These are phyloP conservation scores for Phyllostomus hastatus DNA, from an alignment of 2,113 vertebrate species.

Conservation along the genomic window DNA sequence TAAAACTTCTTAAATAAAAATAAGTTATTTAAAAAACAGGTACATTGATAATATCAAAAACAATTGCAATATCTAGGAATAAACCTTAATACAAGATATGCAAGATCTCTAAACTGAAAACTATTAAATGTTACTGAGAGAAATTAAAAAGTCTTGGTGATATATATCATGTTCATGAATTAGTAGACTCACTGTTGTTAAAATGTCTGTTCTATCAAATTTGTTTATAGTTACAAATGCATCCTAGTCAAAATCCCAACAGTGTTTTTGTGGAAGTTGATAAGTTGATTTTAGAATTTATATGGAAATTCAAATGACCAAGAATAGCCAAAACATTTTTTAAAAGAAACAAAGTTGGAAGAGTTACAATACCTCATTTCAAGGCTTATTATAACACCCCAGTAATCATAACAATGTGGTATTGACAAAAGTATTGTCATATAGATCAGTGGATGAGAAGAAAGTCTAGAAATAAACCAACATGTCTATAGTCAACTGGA, in stretches of 20 bases:
- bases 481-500: background rate
- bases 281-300: background rate
- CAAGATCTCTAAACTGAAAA: background rate
- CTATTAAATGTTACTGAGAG: background rate
- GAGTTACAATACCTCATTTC: background rate
- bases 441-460: background rate
- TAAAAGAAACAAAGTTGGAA: background rate
- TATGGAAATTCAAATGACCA: background rate
- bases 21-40: background rate
- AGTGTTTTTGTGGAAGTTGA: background rate
- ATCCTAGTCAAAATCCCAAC: background rate
- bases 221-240: background rate
- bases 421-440: background rate
- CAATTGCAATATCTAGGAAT: background rate
- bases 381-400: background rate
- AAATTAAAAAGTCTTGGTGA: background rate
- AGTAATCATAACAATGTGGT: background rate
- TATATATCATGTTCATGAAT: background rate
- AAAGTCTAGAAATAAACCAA: background rate
- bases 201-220: background rate
- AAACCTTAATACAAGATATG: background rate
- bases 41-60: background rate
- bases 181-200: background rate
- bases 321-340: background rate
- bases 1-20: background rate